A percentile compares a stretch with the other conserved stretches of the same genome.
Conservation (phyloP, 2,113 vertebrate species). For the Tragelaphus buxtoni region DNA sequence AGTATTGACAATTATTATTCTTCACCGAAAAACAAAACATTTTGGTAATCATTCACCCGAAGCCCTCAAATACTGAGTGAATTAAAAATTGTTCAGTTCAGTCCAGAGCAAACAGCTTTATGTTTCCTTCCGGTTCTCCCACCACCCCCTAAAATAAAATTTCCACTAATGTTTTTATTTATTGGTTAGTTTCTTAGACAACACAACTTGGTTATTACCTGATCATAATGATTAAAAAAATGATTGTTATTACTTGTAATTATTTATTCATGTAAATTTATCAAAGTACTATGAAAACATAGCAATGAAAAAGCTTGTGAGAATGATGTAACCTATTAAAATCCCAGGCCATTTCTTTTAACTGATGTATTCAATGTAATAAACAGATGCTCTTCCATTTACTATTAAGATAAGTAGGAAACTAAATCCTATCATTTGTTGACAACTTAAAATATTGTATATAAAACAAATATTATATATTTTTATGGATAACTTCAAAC, state of each 20-base stretch:
- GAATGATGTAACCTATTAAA: background rate
- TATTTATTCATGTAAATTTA: background rate
- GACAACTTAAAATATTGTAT: background rate
- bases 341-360: background rate
- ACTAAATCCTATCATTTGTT: background rate
- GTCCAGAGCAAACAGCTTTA: background rate
- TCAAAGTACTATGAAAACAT: background rate
- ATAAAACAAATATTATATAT: background rate
- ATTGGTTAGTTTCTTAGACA: background rate
- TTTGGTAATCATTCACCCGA: background rate
- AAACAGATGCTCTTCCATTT: background rate
- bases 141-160: background rate
- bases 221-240: background rate
- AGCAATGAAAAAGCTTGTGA: background rate
- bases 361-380: background rate
- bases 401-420: background rate
- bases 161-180: background rate
- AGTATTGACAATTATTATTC: background rate
- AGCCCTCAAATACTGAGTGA: background rate
- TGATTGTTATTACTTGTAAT: background rate
- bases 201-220: background rate
- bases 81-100: background rate
- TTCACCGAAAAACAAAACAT: background rate
- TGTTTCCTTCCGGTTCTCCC: fast-evolving
- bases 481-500: background rate